A percentile compares a stretch with the other conserved stretches of the same genome.
These are phyloP conservation scores for Odontothrips loti DNA, from an alignment of 2,888 invertebrate genomes.

Conservation along the genomic window DNA sequence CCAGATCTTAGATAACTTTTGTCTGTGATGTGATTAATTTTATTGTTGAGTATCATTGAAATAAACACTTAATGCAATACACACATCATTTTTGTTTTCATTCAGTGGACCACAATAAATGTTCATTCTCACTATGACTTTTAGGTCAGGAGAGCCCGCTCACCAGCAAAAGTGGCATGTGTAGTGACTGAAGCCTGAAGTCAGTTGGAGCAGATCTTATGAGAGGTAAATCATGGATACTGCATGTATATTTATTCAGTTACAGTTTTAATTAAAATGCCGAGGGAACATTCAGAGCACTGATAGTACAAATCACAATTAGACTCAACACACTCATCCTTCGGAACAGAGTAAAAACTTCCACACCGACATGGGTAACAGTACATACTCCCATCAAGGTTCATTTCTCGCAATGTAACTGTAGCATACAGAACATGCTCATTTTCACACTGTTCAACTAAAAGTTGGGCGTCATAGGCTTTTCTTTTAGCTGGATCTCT, in stretches of 20 bases:
- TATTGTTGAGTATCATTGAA: background rate
- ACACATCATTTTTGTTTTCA: background rate
- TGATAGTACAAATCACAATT: background rate
- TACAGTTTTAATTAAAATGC: background rate
- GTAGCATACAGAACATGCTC: background rate
- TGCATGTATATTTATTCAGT: background rate
- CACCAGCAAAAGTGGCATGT: no score
- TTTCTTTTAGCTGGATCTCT: constrained; percentile 57
- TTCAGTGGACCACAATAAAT: background rate
- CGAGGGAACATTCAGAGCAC: background rate
- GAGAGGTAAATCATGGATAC: background rate
- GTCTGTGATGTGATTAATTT: background rate
- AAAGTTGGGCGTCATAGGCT: constrained; percentile 57
- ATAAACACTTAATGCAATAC: background rate
- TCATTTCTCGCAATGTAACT: background rate
- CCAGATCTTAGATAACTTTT: background rate
- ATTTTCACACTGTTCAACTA: background rate
- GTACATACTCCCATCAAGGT: constrained; percentile 44
- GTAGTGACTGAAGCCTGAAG: background rate
- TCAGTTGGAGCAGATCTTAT: background rate
- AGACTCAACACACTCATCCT: constrained; percentile 40
- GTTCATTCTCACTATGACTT: background rate
- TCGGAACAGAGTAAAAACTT: constrained; percentile 53
- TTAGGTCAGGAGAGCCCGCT: no score
- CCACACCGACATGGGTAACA: constrained; percentile 68